Base-by-base conservation (phyloP, 1,140 invertebrate genomes). In the Saccostrea echinata region DNA sequence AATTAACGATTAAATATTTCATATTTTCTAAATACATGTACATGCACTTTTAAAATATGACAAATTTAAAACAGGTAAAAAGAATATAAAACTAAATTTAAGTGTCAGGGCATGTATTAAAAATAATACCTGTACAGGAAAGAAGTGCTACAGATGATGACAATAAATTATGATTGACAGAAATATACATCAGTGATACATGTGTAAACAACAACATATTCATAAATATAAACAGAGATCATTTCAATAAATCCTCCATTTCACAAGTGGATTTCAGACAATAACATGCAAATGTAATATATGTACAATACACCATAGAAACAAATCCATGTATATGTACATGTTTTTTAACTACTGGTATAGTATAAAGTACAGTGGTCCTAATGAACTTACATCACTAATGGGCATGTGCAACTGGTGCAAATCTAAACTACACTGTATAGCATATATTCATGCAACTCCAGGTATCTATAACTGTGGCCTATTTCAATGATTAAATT, bases 201-300 rank as follows among this genome's bases (percentile, higher is more conserved):
- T n/a, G n/a, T n/a, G n/a, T n/a, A 76, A 71, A 76, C 68, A 76
- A 76, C 68, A 76, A 33, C 24, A 76, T 76, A 30, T 27, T 18
- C 2, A 76, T 76, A 76, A 76, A 76, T 76, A 76, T 30, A 12
- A 76, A 76, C 55, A 61, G 68, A 76, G 68, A 76, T 76, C 68
- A 76, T 16, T 33, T 76, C 30, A 30, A 33, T 13, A 27, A 30
- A 33, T 76, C 68, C 68, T 76, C 68, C 68, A 76, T 30, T 11
- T 76, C 27, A 16, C 11, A 33, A 3, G 27, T 76, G 68, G 68
- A 76, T 76, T 76, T 76, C 68, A 33, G 68, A 76, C 68, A 33
- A 30, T 30, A 13, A 76, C 68, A 76, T 30, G 68, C 30, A 76
- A 76, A 61, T 30, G 30, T 33, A 76, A 24, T 30, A 11, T 33